phyloP scores from a whole-genome alignment of 1,140 invertebrate species.

The Drosophila virilis region DNA sequence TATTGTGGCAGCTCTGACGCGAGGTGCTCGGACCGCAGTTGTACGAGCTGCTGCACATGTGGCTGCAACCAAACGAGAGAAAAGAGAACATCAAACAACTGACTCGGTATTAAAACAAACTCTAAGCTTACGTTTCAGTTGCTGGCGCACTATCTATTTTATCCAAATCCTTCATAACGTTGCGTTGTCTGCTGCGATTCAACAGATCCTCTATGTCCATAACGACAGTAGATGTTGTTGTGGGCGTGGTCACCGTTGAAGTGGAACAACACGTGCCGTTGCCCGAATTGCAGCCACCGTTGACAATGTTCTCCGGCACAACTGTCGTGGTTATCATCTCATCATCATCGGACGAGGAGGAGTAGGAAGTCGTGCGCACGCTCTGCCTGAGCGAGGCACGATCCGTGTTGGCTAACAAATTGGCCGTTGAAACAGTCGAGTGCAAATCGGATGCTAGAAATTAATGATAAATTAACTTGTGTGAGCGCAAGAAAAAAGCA shows the following conservation, averaged over 20 bases:
- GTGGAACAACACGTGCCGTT: conserved; percentile 72
- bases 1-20: conserved; percentile 85
- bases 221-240: conserved; percentile 84
- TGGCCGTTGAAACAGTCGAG: conserved; percentile 79
- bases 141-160: conserved; percentile 53
- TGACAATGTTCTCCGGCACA: conserved; percentile 22
- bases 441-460: conserved; percentile 64
- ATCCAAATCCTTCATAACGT: conserved; percentile 48
- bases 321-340: conserved; percentile 82
- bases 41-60: conserved; percentile 85
- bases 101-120: background rate
- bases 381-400: conserved; percentile 61
- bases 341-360: conserved; percentile 79
- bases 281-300: conserved; percentile 68
- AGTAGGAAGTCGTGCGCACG: conserved; percentile 71
- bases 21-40: conserved; percentile 84
- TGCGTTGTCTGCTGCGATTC: conserved; percentile 69
- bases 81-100: background rate
- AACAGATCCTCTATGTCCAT: conserved; percentile 91
- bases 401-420: conserved; percentile 66
- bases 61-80: conserved; percentile 14
- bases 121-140: conserved; percentile 51
- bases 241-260: conserved; percentile 51
- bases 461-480: background rate
- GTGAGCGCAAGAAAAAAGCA: background rate